Evolutionary conservation across 2,113 vertebrate genomes (phyloP), one percentile per base, ranked within the genome.

Genomic region (Calidris pygmaea): DNA sequence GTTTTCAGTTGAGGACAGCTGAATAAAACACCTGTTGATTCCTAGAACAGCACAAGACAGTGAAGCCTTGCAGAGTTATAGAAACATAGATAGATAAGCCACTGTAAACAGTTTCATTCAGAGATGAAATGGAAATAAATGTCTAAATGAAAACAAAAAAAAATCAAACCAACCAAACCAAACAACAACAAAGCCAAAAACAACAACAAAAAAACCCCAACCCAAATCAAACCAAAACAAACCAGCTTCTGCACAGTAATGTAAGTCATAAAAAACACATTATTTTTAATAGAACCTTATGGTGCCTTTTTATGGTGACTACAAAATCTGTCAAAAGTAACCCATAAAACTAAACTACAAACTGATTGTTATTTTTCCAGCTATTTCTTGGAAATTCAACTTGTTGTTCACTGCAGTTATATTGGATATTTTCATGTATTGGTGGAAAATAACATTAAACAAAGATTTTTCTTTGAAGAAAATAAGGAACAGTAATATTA

Each of bases 271-370:
- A 92, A 96, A 81, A 60, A 2, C 21, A 92, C 7, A 52, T 86
- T 94, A 81, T 95, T 96, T 93, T 96, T 72, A 93, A 95, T 45
- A 84, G 27, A 88, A 91, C 60, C 94, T 94, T 94, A 60, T 66
- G 81, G 87, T 84, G 29, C 20, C 4, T 94, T 95, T 97, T 96
- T 92, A 90, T 85, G 75, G 39, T 85, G 65, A 45, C 70, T 96
- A 35, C 16, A 95, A 94, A 95, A 60, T 59, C 23, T 50, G 84
- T 68, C 52, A 94, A 94, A 66, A 93, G 63, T 72, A 76, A 76
- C 14, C 35, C 41, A 88, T 90, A 95, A 96, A 97, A 94, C 26
- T 95, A 90, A 96, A 90, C 48, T 93, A 77, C 34, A 95, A 91
- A 94, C 34, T 60, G 13, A 17, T 92, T 92, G 39, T 37, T 94